phyloP scores from a whole-genome alignment of 2,888 invertebrate genomes.

The Lasioglossum villosulum region DNA sequence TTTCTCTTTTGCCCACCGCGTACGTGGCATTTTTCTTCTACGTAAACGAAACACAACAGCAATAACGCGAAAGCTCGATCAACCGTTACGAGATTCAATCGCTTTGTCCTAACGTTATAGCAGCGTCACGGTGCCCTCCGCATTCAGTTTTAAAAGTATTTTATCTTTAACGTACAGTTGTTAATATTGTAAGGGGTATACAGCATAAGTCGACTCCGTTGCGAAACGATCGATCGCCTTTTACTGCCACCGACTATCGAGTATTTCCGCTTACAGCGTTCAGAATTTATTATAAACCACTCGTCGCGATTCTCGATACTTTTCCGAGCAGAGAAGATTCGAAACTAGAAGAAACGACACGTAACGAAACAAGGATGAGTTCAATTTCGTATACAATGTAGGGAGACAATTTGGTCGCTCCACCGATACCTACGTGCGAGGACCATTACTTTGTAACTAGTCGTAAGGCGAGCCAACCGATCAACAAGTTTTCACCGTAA shows the following conservation, averaged over 20 bases:
- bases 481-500: constrained; percentile 52
- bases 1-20: constrained; percentile 71
- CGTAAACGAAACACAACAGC: constrained; percentile 39
- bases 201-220: neutral
- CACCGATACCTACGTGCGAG: neutral
- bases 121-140: neutral
- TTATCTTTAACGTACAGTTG: neutral
- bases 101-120: neutral
- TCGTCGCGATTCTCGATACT: neutral
- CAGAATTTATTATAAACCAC: neutral
- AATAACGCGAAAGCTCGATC: neutral
- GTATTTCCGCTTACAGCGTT: neutral
- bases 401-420: neutral
- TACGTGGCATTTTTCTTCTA: constrained; percentile 75
- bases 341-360: neutral
- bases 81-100: neutral
- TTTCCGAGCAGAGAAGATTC: neutral
- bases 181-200: neutral
- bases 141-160: neutral
- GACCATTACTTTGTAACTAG: constrained; percentile 1
- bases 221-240: neutral
- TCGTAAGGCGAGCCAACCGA: constrained; percentile 13
- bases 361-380: neutral
- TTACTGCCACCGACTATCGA: neutral
- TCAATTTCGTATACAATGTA: neutral